Evolutionary conservation across 2,113 vertebrate species (phyloP).

Genomic region (Azemiops feae): DNA sequence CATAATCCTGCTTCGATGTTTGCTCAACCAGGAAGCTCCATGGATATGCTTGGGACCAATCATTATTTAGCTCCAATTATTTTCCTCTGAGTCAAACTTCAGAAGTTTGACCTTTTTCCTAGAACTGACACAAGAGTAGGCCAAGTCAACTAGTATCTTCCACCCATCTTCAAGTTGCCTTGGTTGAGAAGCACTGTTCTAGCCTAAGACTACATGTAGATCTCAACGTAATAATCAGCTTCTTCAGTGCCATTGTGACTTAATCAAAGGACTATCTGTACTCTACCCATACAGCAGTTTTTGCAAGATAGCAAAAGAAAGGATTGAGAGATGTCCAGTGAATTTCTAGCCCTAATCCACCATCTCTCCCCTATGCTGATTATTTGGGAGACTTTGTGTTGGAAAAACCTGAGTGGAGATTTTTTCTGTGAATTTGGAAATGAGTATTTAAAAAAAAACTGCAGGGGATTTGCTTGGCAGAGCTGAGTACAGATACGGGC

Average conservation of each 20-base stretch:
- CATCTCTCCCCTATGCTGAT: background rate
- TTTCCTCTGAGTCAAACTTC: too few relatives aligned
- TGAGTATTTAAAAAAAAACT: background rate
- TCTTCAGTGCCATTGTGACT: too few relatives aligned
- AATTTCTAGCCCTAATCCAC: background rate
- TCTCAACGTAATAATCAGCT: too few relatives aligned
- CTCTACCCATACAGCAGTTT: background rate
- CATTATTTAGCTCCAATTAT: background rate
- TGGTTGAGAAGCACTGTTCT: too few relatives aligned
- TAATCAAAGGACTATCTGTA: too few relatives aligned
- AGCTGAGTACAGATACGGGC: background rate
- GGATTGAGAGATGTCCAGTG: background rate
- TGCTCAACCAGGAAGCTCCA: background rate
- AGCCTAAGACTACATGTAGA: too few relatives aligned
- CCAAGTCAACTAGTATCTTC: too few relatives aligned
- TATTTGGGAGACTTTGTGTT: background rate
- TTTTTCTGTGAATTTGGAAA: background rate
- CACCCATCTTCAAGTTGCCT: too few relatives aligned
- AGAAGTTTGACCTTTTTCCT: too few relatives aligned
- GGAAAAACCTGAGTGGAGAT: background rate
- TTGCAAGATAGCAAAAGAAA: background rate
- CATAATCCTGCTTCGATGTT: too few relatives aligned
- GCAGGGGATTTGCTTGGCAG: background rate
- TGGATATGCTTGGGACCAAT: background rate
- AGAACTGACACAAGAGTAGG: too few relatives aligned